Evolutionary conservation across 2,888 invertebrate genomes (phyloP).

Genomic region (Selenia dentaria): DNA sequence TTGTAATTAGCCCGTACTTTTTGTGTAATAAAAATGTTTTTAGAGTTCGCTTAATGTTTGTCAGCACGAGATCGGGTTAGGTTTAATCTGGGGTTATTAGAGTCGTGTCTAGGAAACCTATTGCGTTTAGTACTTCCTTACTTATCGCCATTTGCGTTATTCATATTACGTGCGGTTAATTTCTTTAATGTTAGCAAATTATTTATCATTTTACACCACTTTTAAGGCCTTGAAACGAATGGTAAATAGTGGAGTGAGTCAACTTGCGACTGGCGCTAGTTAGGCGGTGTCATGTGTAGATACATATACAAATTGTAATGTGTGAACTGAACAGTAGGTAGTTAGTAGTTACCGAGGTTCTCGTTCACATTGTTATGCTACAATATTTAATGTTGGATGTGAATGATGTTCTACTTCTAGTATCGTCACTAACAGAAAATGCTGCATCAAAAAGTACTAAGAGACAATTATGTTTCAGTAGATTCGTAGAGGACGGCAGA

Average conservation of each 20-base stretch:
- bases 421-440: not conserved
- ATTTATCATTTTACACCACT: slow-evolving; percentile 13
- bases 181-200: slow-evolving; percentile 26
- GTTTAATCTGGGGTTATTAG: slow-evolving; percentile 20
- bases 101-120: slow-evolving; percentile 18
- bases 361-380: no score
- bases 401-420: no score
- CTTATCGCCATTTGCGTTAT: slow-evolving; percentile 24
- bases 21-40: slow-evolving; percentile 8
- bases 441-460: not conserved
- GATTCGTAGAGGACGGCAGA: no score
- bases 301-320: no score
- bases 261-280: not conserved
- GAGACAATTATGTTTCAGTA: no score
- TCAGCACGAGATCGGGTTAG: slow-evolving; percentile 21
- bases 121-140: slow-evolving; percentile 30
- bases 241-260: slow-evolving; percentile 1
- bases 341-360: no score
- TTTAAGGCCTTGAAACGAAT: slow-evolving; percentile 14
- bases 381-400: no score
- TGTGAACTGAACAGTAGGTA: no score
- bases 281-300: not conserved
- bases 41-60: slow-evolving; percentile 1
- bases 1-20: slow-evolving; percentile 2
- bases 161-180: slow-evolving; percentile 27